Evolutionary conservation across 2,113 vertebrate genomes (phyloP).

Genomic region (Trochalopteron elliotii): DNA sequence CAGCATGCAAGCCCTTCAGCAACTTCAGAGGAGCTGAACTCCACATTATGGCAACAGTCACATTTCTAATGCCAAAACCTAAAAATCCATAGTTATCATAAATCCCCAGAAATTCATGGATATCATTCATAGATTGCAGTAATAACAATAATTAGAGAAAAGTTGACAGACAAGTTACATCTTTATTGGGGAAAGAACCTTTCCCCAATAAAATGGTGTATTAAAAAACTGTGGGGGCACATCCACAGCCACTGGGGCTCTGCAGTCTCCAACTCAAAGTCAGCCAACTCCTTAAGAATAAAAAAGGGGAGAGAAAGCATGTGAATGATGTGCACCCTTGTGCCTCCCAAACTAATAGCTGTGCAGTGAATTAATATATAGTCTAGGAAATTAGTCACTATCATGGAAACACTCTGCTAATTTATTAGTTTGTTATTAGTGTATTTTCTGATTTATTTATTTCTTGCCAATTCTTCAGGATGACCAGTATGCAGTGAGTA

Average conservation of each 20-base stretch:
- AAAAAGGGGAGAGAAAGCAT: not conserved
- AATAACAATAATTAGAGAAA: conserved; percentile 58
- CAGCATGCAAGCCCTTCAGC: conserved; percentile 26
- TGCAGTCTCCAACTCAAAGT: conserved; percentile 24
- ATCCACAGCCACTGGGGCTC: conserved; percentile 12
- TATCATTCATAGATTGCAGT: conserved; percentile 7
- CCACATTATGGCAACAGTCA: not conserved
- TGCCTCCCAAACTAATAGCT: not conserved
- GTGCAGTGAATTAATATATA: not conserved
- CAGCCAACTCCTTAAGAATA: not conserved
- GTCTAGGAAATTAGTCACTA: not conserved
- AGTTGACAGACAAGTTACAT: not conserved
- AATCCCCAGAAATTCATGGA: conserved; percentile 24
- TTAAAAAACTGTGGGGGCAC: conserved; percentile 10
- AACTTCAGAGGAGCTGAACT: conserved; percentile 4
- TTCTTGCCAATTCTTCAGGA: not conserved
- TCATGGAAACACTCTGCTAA: not conserved
- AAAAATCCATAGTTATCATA: conserved; percentile 20
- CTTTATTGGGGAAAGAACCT: not conserved
- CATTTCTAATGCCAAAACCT: not conserved
- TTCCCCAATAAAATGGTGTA: not conserved
- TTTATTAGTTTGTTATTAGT: not conserved
- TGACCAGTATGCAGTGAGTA: not conserved
- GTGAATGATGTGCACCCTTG: not conserved
- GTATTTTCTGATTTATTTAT: not conserved